phyloP scores from a whole-genome alignment of 2,888 invertebrate genomes.

The Oeneis ivallda region DNA sequence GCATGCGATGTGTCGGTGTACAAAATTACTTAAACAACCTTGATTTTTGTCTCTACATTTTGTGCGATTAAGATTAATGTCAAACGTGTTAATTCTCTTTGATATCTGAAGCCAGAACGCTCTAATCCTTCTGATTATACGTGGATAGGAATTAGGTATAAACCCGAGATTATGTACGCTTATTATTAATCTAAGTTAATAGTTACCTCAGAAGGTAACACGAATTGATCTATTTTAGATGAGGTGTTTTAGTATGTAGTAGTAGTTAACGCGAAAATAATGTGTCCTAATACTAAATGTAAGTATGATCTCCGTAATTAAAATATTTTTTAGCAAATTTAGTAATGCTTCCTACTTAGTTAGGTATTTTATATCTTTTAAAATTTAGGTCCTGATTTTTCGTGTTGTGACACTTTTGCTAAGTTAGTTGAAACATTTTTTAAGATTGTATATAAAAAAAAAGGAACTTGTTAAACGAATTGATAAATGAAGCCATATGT shows the following conservation, averaged over 20 bases:
- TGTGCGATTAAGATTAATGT: not conserved
- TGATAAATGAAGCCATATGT: too few species aligned
- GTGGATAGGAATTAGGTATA: slow-evolving; percentile 3
- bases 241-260: not conserved
- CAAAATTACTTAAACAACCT: not conserved
- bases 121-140: slow-evolving; percentile 15
- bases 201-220: not conserved
- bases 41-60: not conserved
- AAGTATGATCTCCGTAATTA: not conserved
- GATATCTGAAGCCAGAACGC: slow-evolving; percentile 1
- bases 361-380: too few species aligned
- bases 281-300: slow-evolving; percentile 2
- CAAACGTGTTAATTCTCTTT: slow-evolving; percentile 17
- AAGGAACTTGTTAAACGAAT: too few species aligned
- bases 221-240: not conserved
- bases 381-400: too few species aligned
- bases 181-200: slow-evolving; percentile 7
- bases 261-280: not conserved
- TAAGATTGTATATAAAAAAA: too few species aligned
- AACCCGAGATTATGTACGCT: slow-evolving; percentile 5
- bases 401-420: too few species aligned
- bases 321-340: too few species aligned
- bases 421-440: too few species aligned
- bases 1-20: too few species aligned
- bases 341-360: too few species aligned